phyloP scores from a whole-genome alignment of 2,888 invertebrate genomes.

The Chymomyza caudatula region DNA sequence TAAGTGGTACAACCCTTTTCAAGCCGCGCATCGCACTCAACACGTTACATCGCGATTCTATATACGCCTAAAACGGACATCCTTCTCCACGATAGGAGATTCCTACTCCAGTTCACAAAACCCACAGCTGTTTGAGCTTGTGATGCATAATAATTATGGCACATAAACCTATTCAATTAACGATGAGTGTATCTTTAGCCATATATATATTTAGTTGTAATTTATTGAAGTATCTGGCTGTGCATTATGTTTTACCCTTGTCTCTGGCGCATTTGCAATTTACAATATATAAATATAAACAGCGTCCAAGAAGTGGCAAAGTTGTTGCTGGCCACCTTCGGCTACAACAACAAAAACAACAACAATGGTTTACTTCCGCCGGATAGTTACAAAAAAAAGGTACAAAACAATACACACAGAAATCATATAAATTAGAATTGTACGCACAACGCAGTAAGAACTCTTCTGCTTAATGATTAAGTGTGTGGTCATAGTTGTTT shows the following conservation, averaged over 20 bases:
- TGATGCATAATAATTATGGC: not conserved
- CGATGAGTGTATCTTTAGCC: not conserved
- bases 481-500: not conserved
- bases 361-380: slow-evolving; percentile 70
- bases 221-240: slow-evolving; percentile 56
- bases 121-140: too few relatives aligned
- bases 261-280: slow-evolving; percentile 62
- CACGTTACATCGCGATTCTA: too few relatives aligned
- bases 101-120: too few relatives aligned
- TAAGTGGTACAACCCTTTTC: too few relatives aligned
- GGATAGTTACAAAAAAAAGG: slow-evolving; percentile 49
- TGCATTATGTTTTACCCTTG: slow-evolving; percentile 41
- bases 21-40: too few relatives aligned
- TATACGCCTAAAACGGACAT: too few relatives aligned
- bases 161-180: not conserved
- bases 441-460: slow-evolving; percentile 3
- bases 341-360: slow-evolving; percentile 16
- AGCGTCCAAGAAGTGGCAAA: slow-evolving; percentile 35
- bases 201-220: slow-evolving; percentile 38
- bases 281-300: slow-evolving; percentile 67
- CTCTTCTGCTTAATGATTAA: not conserved
- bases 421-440: slow-evolving; percentile 60
- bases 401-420: slow-evolving; percentile 44
- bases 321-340: not conserved
- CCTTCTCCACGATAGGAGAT: too few relatives aligned